phyloP scores from a whole-genome alignment of 2,113 vertebrate species.

The Nibea albiflora region DNA sequence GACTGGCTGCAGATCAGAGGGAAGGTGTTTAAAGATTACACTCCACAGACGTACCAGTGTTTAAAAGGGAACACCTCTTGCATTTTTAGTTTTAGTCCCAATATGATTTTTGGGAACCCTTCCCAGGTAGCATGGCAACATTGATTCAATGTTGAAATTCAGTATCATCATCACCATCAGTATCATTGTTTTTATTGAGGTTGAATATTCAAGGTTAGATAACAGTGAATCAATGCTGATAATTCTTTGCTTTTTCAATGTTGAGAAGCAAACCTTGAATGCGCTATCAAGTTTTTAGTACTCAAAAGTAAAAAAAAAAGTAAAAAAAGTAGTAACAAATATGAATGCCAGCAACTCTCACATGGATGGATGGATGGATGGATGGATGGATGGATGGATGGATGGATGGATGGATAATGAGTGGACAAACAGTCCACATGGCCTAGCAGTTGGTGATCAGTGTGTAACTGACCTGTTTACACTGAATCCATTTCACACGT shows the following conservation, averaged over 20 bases:
- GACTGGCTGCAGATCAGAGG: constrained; percentile 33
- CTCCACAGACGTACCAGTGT: not conserved
- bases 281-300: not conserved
- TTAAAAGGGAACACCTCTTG: constrained; percentile 3
- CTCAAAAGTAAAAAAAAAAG: too few species aligned
- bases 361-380: not conserved
- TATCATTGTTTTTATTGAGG: too few species aligned
- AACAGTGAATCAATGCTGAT: too few species aligned
- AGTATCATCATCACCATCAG: too few species aligned
- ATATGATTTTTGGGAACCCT: too few species aligned
- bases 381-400: not conserved
- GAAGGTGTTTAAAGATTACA: constrained; percentile 8
- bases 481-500: not conserved
- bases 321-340: not conserved
- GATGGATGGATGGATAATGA: not conserved
- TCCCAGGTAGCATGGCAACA: too few species aligned
- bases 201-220: too few species aligned
- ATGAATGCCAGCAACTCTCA: not conserved
- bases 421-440: not conserved
- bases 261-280: too few species aligned
- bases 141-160: too few species aligned
- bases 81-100: not conserved
- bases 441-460: not conserved
- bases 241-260: too few species aligned
- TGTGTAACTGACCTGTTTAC: constrained; percentile 1